Conservation (phyloP, 2,113 vertebrate genomes). For the Eulemur rufifrons region DNA sequence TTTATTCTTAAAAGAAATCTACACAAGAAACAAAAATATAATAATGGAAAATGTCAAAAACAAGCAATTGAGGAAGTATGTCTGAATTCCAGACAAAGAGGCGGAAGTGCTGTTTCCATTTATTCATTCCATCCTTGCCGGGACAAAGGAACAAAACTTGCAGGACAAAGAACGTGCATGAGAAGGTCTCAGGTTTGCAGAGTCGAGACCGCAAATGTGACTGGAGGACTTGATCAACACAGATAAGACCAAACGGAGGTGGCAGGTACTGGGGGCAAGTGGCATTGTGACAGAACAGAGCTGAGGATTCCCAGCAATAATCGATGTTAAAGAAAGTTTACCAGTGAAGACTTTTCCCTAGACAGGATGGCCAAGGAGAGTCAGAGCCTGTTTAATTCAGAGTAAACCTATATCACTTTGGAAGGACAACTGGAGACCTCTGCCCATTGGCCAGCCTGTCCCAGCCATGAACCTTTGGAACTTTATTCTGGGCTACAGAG, state of each 20-base stretch:
- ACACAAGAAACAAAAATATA: neutral
- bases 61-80: neutral
- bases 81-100: neutral
- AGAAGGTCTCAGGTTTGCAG: too few relatives aligned
- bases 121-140: neutral
- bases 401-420: accelerated
- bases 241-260: neutral
- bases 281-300: neutral
- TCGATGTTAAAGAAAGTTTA: neutral
- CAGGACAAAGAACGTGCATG: neutral
- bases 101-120: accelerated
- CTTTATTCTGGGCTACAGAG: neutral
- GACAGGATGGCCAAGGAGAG: accelerated
- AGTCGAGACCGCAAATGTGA: neutral
- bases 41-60: neutral
- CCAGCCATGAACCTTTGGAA: accelerated
- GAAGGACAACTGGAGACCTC: neutral
- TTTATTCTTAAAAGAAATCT: neutral
- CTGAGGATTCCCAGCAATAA: neutral
- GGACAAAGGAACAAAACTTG: too few relatives aligned
- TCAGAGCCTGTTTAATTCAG: neutral
- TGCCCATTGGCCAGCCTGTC: accelerated
- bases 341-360: neutral
- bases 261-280: neutral
- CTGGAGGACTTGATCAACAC: too few relatives aligned